Conservation (phyloP, 2,113 vertebrate genomes). For the Cynopterus brachyotis region DNA sequence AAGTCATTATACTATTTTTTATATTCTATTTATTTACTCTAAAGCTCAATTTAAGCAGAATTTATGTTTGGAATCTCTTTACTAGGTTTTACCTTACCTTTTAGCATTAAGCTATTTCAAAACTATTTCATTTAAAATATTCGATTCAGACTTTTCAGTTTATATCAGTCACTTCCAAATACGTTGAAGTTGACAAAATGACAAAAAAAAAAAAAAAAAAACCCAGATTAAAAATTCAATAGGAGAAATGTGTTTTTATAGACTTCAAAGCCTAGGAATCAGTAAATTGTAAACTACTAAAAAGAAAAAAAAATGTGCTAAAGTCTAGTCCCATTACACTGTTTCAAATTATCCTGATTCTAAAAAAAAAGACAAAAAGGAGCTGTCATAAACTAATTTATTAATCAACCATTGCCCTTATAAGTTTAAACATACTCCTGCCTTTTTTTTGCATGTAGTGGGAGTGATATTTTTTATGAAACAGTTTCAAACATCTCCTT, state of each 20-base stretch:
- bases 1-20: not conserved
- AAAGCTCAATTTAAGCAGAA: constrained; percentile 17
- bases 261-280: not conserved
- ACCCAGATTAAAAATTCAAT: not conserved
- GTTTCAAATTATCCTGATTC: not conserved
- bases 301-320: not conserved
- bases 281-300: not conserved
- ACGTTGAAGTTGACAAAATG: constrained; percentile 1
- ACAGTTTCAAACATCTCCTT: not conserved
- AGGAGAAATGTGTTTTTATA: not conserved
- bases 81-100: not conserved
- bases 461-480: not conserved
- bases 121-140: constrained; percentile 42
- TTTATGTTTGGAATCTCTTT: not conserved
- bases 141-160: constrained; percentile 27
- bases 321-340: not conserved
- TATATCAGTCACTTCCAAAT: constrained; percentile 3
- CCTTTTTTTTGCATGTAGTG: not conserved
- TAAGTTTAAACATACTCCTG: constrained; percentile 35
- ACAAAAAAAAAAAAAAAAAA: constrained; percentile 25
- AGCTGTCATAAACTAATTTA: constrained; percentile 10
- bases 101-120: not conserved
- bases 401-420: not conserved
- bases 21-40: not conserved
- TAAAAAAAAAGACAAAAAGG: not conserved